Evolutionary conservation across 2,888 invertebrate species (phyloP).

Genomic region (Tipula vernalis): DNA sequence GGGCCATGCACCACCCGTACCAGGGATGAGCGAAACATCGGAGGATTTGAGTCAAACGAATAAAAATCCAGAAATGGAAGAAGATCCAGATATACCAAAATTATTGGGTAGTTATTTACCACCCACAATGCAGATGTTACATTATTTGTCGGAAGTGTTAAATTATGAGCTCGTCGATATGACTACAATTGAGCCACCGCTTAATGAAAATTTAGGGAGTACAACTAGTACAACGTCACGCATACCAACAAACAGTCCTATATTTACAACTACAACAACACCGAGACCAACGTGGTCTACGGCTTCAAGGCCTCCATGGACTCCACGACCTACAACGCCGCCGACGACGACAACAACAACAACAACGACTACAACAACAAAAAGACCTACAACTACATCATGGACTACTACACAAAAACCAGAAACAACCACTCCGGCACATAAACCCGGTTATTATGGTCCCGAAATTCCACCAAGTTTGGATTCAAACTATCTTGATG

Average conservation of each 20-base stretch:
- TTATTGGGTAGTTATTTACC: slow-evolving; percentile 31
- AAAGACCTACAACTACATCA: slow-evolving; percentile 20
- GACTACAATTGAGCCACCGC: slow-evolving; percentile 34
- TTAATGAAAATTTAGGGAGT: slow-evolving; percentile 21
- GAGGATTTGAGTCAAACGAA: neutral
- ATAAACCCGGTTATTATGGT: slow-evolving; percentile 15
- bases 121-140: slow-evolving; percentile 34
- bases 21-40: neutral
- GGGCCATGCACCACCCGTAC: slow-evolving; percentile 10
- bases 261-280: slow-evolving; percentile 12
- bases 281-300: neutral
- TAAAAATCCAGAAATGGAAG: neutral
- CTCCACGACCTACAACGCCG: slow-evolving; percentile 11
- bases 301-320: slow-evolving; percentile 7
- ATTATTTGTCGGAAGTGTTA: slow-evolving; percentile 34
- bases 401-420: neutral
- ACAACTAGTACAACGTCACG: neutral
- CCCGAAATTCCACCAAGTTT: slow-evolving; percentile 12
- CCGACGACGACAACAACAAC: slow-evolving; percentile 13
- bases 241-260: neutral
- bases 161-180: slow-evolving; percentile 31
- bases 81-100: slow-evolving; percentile 16
- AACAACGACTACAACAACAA: slow-evolving; percentile 21
- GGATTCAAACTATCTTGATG: neutral
- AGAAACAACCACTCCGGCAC: slow-evolving; percentile 14